Evolutionary conservation across 2,113 vertebrate genomes (phyloP).

Genomic region (Hippocampus barbouri): DNA sequence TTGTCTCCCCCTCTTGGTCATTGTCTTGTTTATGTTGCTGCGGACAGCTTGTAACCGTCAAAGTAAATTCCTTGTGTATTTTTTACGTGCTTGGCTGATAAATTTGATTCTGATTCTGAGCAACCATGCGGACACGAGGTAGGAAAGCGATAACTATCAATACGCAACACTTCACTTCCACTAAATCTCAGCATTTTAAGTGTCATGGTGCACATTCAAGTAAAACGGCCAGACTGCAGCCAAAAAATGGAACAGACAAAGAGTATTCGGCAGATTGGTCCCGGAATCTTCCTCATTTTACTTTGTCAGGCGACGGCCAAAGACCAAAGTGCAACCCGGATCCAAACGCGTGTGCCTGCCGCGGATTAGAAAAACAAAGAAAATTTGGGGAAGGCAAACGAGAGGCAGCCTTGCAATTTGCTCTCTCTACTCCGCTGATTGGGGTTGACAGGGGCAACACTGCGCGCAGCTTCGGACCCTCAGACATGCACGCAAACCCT

Average conservation of each 20-base stretch:
- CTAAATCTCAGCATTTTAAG: not conserved
- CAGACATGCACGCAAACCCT: slow-evolving; percentile 28
- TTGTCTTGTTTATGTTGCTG: too few species aligned
- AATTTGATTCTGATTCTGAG: too few species aligned
- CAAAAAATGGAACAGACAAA: not conserved
- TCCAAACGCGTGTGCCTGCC: slow-evolving; percentile 25
- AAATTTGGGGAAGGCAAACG: slow-evolving; percentile 64
- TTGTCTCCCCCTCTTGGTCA: too few species aligned
- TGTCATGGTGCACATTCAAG: too few species aligned
- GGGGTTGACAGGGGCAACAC: slow-evolving; percentile 73
- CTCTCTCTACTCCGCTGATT: slow-evolving; percentile 70
- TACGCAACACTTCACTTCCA: not conserved
- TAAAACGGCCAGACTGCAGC: not conserved
- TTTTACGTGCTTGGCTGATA: too few species aligned
- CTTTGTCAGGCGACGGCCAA: not conserved
- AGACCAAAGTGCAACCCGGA: not conserved
- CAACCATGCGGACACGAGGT: too few species aligned
- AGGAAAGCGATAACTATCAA: too few species aligned
- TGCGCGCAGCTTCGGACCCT: slow-evolving; percentile 29
- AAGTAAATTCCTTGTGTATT: too few species aligned
- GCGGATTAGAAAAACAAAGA: slow-evolving; percentile 65
- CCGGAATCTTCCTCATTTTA: not conserved
- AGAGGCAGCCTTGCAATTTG: slow-evolving; percentile 69
- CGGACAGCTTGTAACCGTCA: too few species aligned
- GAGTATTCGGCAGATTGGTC: not conserved